These are phyloP conservation scores for Athripsodes cinereus DNA, from an alignment of 2,888 invertebrate genomes.

Conservation along the genomic window DNA sequence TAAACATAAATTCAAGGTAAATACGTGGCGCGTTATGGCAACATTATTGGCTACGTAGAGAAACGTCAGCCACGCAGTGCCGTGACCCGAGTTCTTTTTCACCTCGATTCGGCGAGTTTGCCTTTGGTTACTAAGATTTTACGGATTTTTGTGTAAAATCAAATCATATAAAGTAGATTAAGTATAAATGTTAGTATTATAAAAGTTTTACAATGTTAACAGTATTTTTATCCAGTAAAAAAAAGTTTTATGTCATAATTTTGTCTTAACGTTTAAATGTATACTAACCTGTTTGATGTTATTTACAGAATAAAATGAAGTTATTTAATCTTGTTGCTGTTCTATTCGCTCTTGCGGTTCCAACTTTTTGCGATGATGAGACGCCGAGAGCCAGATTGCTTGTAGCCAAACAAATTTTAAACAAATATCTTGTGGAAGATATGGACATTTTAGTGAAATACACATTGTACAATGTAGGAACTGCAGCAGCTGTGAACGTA, in stretches of 20 bases:
- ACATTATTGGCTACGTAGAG: constrained; percentile 45
- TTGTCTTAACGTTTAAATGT: neutral
- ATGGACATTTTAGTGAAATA: constrained; percentile 96
- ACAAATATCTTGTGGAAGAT: constrained; percentile 93
- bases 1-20: no score
- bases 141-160: neutral
- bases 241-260: neutral
- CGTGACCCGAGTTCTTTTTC: neutral
- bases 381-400: constrained; percentile 75
- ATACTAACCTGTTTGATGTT: constrained; percentile 8
- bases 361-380: constrained; percentile 57
- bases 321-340: constrained; percentile 40
- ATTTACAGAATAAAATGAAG: constrained; percentile 36
- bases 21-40: constrained; percentile 31
- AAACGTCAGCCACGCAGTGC: constrained; percentile 50
- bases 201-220: no score
- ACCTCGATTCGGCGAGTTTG: no score
- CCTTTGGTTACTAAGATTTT: neutral
- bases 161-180: neutral
- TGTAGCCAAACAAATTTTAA: constrained; percentile 89
- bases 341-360: constrained; percentile 41
- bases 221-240: no score
- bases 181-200: neutral
- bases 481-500: constrained; percentile 83
- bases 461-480: constrained; percentile 89